Evolutionary conservation across 2,113 vertebrate genomes (phyloP), one percentile per base, ranked within the genome.

Genomic region (Passerina amoena): DNA sequence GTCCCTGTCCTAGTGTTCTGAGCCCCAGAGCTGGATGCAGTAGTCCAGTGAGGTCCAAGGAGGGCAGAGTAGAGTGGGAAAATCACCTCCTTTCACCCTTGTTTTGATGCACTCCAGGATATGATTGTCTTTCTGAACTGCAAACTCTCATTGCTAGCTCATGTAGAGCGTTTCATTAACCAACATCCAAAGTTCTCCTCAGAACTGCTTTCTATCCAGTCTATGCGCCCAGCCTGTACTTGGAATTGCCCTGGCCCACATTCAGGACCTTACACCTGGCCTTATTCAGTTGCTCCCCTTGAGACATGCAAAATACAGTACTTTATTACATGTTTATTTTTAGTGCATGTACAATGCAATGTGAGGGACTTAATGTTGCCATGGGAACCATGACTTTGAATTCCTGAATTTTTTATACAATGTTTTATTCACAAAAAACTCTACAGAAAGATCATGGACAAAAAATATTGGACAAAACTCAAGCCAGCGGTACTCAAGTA

Each of bases 271-370:
- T 69, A 19, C 31, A 48, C 22, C 63, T 28, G 40, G 40, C 48
- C 63, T 56, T 40, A 40, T 54, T 63, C 35, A 42, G 76, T 88
- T 64, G 25, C 16, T 75, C 47, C 44, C 35, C 40, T 75, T 81
- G 85, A 92, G 85, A 92, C 69, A 82, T 50, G 75, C 33, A 84
- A 94, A 94, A 72, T 64, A 76, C 33, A 37, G 77, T 91, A 54
- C 66, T 91, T 95, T 68, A 91, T 94, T 95, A 25, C n/a, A 40
- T 94, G 83, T 91, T 96, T 97, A 97, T 96, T 94, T 96, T 96
- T 97, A 95, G 94, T 91, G 53, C 89, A 38, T 61, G 73, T 86
- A 89, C 86, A 94, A 91, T 76, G 65, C 77, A 96, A 95, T 5
- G 53, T 53, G 80, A 95, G 86, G 75, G 86, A 94, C 60, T 92